Evolutionary conservation across 2,797 vertebrate species (phyloP), one percentile per base, ranked within the genome.

Genomic region (Notoglanidium macrostoma): DNA sequence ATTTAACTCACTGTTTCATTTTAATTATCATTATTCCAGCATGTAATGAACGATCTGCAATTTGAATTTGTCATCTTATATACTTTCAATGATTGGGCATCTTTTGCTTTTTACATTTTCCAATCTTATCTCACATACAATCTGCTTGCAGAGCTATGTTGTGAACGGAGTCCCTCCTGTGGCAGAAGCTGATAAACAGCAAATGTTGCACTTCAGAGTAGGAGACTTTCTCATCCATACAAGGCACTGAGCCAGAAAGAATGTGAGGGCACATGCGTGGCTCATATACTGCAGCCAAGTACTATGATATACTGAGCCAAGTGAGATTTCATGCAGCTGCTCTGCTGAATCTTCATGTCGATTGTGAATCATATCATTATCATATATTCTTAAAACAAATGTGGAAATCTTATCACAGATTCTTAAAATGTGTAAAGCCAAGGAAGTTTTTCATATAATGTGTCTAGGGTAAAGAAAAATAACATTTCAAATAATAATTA

Each of bases 231-330:
- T 86, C 72, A 86, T 73, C 91, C 87, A 91, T 90, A 91, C 89
- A 91, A 89, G 89, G 90, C 88, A 89, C 82, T 85, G 81, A 55
- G 88, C 87, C 88, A 91, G 86, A 82, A 83, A 80, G 78, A 83
- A 73, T 77, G 77, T 46, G 11, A 46, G 63, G 19, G 49, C 76
- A 81, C 73, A 84, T 74, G 67, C 23, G 11, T 49, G 72, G 54
- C 23, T 86, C 54, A 78, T 82, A 40, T 54, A 54, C 73, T 80
- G 83, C 55, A 59, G 65, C 35, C 29, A 57, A 87, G 61, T 81
- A 49, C n/a, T 9, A 49, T 46, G 67, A 54, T 80, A 32, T 46
- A 80, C 51, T 32, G 23, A 49, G 65, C 65, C 77, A 46, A 44
- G 84, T 26, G 35, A 40, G 46, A 8, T 76, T 87, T 83, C 32